These are phyloP conservation scores for Drosophila oshimai DNA, from an alignment of 1,140 invertebrate genomes.

Conservation along the genomic window DNA sequence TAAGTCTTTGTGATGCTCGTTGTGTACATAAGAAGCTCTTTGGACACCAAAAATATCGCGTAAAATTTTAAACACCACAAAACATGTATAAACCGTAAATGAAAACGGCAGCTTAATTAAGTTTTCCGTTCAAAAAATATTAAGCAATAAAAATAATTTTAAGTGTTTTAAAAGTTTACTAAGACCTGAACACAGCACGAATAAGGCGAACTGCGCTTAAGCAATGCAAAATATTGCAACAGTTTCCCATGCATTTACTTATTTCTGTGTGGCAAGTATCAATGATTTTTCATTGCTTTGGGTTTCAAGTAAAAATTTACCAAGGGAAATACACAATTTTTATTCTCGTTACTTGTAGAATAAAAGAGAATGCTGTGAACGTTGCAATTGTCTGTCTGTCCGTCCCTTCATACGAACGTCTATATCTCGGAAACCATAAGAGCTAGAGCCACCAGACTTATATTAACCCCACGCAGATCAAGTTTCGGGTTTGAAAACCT, in stretches of 20 bases:
- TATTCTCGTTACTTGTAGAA: too few relatives aligned
- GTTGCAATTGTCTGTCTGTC: too few relatives aligned
- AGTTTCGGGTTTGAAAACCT: too few relatives aligned
- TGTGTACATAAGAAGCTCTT: slow-evolving; percentile 39
- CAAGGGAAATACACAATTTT: too few relatives aligned
- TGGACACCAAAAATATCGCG: slow-evolving; percentile 14
- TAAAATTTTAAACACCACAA: neutral
- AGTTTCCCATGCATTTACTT: slow-evolving; percentile 19
- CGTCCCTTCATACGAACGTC: too few relatives aligned
- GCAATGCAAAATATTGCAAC: slow-evolving; percentile 75
- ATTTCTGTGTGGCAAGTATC: slow-evolving; percentile 43
- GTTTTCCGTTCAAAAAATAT: too few relatives aligned
- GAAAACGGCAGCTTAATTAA: neutral
- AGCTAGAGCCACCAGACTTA: too few relatives aligned
- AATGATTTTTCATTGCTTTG: slow-evolving; percentile 29
- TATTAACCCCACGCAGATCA: too few relatives aligned
- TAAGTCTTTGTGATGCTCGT: slow-evolving; percentile 17
- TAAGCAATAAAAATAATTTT: slow-evolving; percentile 21
- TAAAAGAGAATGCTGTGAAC: too few relatives aligned
- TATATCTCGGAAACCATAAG: too few relatives aligned
- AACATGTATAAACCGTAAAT: slow-evolving; percentile 29
- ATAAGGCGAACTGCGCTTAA: slow-evolving; percentile 32
- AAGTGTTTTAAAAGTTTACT: slow-evolving; percentile 8
- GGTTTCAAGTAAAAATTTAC: neutral
- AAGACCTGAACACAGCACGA: neutral